A percentile compares a stretch with the other conserved stretches of the same genome.
Conservation (phyloP, 2,113 vertebrate species). For the Trochalopteron elliotii region DNA sequence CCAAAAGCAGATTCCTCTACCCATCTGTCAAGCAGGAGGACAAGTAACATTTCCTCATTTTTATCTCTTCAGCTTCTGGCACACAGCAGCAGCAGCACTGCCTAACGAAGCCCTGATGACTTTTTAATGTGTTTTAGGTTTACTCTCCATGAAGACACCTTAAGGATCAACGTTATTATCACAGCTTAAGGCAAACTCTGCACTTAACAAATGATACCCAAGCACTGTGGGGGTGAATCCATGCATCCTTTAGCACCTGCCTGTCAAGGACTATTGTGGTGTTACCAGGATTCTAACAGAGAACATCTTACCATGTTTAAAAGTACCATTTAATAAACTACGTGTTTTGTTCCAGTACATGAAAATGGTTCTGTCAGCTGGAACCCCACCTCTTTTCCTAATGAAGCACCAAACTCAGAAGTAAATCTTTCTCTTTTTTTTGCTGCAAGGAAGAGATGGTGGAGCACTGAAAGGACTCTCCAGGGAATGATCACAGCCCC, state of each 20-base stretch:
- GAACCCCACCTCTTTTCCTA: not conserved
- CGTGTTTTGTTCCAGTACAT: not conserved
- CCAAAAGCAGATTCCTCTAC: slow-evolving; percentile 20
- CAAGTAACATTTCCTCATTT: slow-evolving; percentile 46
- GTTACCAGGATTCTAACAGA: not conserved
- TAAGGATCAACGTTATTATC: not conserved
- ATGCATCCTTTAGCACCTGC: not conserved
- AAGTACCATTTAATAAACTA: not conserved
- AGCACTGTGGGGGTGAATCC: not conserved
- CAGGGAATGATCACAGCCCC: not conserved
- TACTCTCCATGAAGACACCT: not conserved
- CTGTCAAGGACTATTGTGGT: not conserved
- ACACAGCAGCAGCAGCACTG: not conserved
- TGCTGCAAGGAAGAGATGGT: not conserved
- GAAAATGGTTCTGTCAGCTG: not conserved
- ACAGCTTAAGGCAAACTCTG: not conserved
- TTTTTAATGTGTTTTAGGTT: slow-evolving; percentile 23
- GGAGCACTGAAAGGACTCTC: not conserved
- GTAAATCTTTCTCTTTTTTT: not conserved
- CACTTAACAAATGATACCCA: not conserved
- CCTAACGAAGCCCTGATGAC: not conserved
- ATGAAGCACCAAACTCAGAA: not conserved
- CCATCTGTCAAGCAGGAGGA: not conserved
- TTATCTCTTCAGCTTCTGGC: slow-evolving; percentile 8
- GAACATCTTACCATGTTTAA: not conserved